Percentiles rank a stretch among this genome's conserved stretches.
phyloP scores from a whole-genome alignment of 2,797 vertebrate species.

The Esox lucius region DNA sequence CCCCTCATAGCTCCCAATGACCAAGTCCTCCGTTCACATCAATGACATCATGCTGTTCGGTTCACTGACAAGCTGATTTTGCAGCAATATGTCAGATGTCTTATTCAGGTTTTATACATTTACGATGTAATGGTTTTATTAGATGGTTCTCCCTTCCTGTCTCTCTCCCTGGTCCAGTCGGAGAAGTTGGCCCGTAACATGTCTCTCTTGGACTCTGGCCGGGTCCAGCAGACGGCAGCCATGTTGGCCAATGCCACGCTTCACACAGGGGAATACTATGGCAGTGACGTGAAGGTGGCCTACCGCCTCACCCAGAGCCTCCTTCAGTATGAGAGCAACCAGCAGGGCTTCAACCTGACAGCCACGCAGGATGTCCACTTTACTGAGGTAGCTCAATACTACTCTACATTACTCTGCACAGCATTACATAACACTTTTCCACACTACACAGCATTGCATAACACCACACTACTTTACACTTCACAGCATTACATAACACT shows the following conservation, averaged over 20 bases:
- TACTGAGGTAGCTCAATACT: slow-evolving; percentile 80
- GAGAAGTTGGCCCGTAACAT: slow-evolving; percentile 80
- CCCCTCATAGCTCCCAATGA: not conserved
- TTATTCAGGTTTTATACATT: not conserved
- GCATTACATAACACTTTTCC: no score
- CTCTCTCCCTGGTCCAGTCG: slow-evolving; percentile 62
- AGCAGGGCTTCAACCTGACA: slow-evolving; percentile 88
- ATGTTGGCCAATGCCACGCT: slow-evolving; percentile 83
- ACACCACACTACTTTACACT: not conserved
- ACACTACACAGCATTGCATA: not conserved
- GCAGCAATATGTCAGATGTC: not conserved
- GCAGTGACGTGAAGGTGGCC: slow-evolving; percentile 88
- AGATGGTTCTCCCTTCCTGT: no score
- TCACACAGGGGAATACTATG: slow-evolving; percentile 77
- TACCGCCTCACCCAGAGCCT: slow-evolving; percentile 83
- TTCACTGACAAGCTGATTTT: not conserved
- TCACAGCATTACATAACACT: not conserved
- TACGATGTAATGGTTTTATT: not conserved
- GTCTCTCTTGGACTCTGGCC: slow-evolving; percentile 77
- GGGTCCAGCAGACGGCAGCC: slow-evolving; percentile 77
- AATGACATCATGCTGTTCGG: not conserved
- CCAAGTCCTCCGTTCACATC: not conserved
- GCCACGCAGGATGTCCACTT: slow-evolving; percentile 95
- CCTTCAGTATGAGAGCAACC: slow-evolving; percentile 85
- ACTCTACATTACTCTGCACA: not conserved